These are phyloP conservation scores for Chondrilla cf. caribensis DNA, from an alignment of 37 sponge, comb jelly and placozoan genomes.

Conservation along the genomic window DNA sequence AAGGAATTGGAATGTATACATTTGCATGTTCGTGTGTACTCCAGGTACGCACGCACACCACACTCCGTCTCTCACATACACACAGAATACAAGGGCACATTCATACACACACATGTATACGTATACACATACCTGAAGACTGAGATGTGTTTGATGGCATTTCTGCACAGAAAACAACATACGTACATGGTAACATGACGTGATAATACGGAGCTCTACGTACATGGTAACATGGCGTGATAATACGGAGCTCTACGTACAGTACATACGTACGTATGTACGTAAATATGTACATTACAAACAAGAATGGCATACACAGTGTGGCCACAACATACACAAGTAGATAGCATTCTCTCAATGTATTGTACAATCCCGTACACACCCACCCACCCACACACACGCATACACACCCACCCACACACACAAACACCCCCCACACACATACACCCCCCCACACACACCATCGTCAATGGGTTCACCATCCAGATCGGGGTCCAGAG, in stretches of 20 bases:
- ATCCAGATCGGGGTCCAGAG: slow-evolving; percentile 48
- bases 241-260: no score
- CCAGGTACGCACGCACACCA: neutral
- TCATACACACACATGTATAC: neutral
- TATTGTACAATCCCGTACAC: no score
- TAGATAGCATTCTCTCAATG: no score
- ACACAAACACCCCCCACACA: no score
- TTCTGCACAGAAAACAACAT: neutral
- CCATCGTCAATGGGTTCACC: slow-evolving; percentile 26
- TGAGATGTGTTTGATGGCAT: neutral
- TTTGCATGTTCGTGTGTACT: slow-evolving; percentile 28
- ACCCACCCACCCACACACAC: no score
- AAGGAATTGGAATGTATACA: slow-evolving; percentile 62
- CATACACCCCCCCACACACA: no score
- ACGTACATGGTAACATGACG: no score
- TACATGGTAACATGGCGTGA: no score
- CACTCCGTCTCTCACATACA: neutral
- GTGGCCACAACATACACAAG: no score
- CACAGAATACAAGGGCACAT: neutral
- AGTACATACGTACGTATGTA: neutral
- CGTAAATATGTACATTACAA: neutral
- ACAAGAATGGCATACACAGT: neutral
- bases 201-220: no score
- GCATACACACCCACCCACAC: no score
- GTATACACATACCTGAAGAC: slow-evolving; percentile 5